phyloP scores from a whole-genome alignment of 2,797 vertebrate genomes.

The Pipistrellus nathusii region DNA sequence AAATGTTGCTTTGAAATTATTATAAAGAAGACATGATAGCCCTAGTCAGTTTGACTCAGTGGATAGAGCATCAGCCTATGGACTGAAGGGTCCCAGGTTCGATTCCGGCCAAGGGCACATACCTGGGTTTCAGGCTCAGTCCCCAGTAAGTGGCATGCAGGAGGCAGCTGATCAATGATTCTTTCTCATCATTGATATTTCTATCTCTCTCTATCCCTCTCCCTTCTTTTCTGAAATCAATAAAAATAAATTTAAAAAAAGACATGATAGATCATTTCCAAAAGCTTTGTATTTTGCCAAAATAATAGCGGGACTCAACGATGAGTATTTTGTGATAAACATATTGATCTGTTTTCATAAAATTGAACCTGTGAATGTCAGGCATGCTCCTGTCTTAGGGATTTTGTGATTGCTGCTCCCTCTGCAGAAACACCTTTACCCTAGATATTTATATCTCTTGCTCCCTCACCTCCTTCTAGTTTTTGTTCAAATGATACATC shows the following conservation, averaged over 20 bases:
- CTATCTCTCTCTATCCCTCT: no score
- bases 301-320: not conserved
- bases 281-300: slow-evolving; percentile 23
- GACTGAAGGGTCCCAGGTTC: no score
- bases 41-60: no score
- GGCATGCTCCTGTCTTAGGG: not conserved
- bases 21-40: not conserved
- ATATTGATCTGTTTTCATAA: not conserved
- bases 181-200: no score
- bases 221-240: no score
- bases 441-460: not conserved
- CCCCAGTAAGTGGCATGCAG: no score
- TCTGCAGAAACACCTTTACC: not conserved
- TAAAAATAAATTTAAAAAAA: not conserved
- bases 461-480: not conserved
- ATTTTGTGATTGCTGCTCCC: not conserved
- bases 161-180: no score
- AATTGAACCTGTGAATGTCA: not conserved
- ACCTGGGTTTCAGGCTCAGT: no score
- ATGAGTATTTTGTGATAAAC: not conserved
- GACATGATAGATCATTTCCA: not conserved
- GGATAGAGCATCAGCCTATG: no score
- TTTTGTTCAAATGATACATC: not conserved
- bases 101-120: no score
- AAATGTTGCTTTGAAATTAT: slow-evolving; percentile 24